Conservation (phyloP, 2,888 invertebrate genomes). For the Synergus umbraculus region DNA sequence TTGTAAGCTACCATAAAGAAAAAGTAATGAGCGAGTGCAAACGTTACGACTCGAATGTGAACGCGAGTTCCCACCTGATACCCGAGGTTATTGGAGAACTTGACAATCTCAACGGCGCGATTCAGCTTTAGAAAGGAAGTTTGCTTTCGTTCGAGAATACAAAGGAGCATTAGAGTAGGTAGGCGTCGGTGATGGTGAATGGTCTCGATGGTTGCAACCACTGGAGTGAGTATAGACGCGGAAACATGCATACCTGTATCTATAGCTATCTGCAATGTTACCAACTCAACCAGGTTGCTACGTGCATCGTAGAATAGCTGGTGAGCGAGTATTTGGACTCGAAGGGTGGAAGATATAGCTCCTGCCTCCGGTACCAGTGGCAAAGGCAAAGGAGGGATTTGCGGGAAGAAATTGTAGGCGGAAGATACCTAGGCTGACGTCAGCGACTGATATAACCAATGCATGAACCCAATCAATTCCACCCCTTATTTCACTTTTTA, state of each 20-base stretch:
- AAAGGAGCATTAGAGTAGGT: conserved; percentile 49
- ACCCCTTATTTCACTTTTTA: not conserved
- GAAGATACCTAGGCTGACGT: not conserved
- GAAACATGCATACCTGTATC: conserved; percentile 29
- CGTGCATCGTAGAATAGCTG: conserved; percentile 55
- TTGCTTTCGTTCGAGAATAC: conserved; percentile 50
- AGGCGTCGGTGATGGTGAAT: conserved; percentile 48
- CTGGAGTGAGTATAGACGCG: conserved; percentile 22
- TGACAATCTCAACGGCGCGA: conserved; percentile 25
- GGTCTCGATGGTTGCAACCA: conserved; percentile 46
- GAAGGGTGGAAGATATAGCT: conserved; percentile 62
- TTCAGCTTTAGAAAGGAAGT: conserved; percentile 48
- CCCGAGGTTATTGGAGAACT: not conserved
- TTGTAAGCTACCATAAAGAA: not conserved
- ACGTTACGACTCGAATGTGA: not conserved
- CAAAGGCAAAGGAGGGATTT: conserved; percentile 60
- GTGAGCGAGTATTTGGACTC: conserved; percentile 61
- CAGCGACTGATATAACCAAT: not conserved
- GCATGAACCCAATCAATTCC: conserved; percentile 2
- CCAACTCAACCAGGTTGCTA: conserved; percentile 46
- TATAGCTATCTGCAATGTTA: conserved; percentile 19
- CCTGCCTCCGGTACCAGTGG: conserved; percentile 60
- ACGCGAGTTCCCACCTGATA: not conserved
- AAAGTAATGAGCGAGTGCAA: not conserved
- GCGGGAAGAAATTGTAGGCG: conserved; percentile 62